Conservation (phyloP, 2,888 invertebrate species). For the Pheosia tremula region DNA sequence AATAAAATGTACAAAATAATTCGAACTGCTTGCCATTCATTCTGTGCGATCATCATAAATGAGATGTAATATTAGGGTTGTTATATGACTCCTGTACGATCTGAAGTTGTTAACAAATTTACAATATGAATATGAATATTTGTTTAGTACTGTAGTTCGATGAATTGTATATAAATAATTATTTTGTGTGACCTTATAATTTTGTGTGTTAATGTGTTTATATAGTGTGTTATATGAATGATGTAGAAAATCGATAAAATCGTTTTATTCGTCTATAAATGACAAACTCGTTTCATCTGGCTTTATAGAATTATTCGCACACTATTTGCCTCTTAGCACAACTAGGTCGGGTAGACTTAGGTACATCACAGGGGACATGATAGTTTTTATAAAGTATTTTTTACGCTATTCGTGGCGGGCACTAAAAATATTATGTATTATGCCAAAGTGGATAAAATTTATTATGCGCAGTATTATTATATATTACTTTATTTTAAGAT, state of each 20-base stretch:
- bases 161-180: neutral
- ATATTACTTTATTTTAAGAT: too few species aligned
- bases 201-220: neutral
- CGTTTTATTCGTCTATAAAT: neutral
- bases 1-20: slow-evolving; percentile 2
- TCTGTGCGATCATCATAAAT: neutral
- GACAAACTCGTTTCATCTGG: neutral
- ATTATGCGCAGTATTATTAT: too few species aligned
- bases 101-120: neutral
- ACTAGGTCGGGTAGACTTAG: neutral
- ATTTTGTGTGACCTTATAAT: neutral
- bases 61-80: slow-evolving; percentile 13
- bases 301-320: neutral
- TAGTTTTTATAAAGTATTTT: neutral
- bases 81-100: slow-evolving; percentile 5
- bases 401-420: too few species aligned
- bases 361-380: neutral
- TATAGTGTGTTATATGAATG: neutral
- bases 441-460: too few species aligned
- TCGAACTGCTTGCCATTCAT: neutral
- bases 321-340: neutral
- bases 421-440: too few species aligned
- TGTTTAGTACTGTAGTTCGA: too few species aligned
- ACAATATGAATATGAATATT: too few species aligned
- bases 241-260: neutral